Evolutionary conservation across 2,113 vertebrate species (phyloP).

Genomic region (Gallinago jamesoni): DNA sequence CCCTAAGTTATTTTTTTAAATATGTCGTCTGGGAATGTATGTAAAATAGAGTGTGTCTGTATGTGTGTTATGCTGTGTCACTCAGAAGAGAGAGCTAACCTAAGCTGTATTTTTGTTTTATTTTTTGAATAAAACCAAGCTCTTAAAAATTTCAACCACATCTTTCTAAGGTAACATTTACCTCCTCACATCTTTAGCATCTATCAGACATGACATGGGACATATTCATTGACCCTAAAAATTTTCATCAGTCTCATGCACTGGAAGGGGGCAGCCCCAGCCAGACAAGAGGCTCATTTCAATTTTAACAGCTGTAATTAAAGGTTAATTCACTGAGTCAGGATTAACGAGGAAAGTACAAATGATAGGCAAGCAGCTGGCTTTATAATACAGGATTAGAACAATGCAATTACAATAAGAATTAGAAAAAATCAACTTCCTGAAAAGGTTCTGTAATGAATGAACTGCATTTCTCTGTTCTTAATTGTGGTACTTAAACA

Average conservation of each 20-base stretch:
- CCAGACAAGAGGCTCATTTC: constrained; percentile 87
- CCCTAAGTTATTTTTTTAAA: background rate
- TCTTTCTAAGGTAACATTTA: constrained; percentile 88
- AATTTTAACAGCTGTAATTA: constrained; percentile 94
- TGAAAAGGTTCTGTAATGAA: constrained; percentile 73
- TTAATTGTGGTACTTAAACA: constrained; percentile 68
- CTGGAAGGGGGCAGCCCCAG: constrained; percentile 81
- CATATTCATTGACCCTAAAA: constrained; percentile 93
- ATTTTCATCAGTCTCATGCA: constrained; percentile 85
- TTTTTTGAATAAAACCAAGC: constrained; percentile 69
- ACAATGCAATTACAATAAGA: constrained; percentile 91
- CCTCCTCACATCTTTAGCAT: constrained; percentile 89
- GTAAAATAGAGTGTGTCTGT: background rate
- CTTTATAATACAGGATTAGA: constrained; percentile 93
- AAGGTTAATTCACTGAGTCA: constrained; percentile 98
- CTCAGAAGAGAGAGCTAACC: background rate
- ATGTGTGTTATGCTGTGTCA: background rate
- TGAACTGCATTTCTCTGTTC: constrained; percentile 60
- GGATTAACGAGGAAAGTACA: constrained; percentile 96
- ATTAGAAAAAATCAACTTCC: constrained; percentile 83
- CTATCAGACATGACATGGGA: constrained; percentile 88
- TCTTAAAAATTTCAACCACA: constrained; percentile 78
- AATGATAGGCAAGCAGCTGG: constrained; percentile 94
- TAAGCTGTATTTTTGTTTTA: constrained; percentile 20
- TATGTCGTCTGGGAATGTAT: background rate